phyloP scores from a whole-genome alignment of 2,797 vertebrate species.

The Urocyon cinereoargenteus region DNA sequence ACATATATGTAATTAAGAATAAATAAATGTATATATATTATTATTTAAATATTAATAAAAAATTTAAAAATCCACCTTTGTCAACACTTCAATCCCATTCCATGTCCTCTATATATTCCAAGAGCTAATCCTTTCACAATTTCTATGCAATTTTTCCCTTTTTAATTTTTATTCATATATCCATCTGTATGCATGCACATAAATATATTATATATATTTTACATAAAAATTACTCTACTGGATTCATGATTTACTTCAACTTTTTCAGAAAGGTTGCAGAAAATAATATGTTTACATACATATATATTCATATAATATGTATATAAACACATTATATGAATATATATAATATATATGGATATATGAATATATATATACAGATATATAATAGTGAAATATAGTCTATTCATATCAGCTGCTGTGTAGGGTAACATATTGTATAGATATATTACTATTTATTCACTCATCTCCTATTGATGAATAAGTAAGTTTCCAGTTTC shows the following conservation, averaged over 20 bases:
- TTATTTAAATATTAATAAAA: not conserved
- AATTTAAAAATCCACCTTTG: not conserved
- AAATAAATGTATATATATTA: not conserved
- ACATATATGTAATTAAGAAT: not conserved
- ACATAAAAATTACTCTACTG: not conserved
- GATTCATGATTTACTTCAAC: not conserved
- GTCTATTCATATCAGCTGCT: not conserved
- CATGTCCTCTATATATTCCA: not conserved
- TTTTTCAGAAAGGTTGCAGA: not conserved
- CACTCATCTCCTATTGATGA: not conserved
- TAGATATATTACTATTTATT: not conserved
- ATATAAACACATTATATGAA: no score
- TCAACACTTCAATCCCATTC: not conserved
- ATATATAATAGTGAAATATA: not conserved
- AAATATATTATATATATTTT: not conserved
- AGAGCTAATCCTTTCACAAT: not conserved
- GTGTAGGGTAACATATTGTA: not conserved
- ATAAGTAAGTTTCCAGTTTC: not conserved
- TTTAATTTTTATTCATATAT: not conserved
- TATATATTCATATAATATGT: no score
- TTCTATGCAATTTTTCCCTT: not conserved
- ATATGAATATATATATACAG: not conserved
- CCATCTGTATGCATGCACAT: not conserved
- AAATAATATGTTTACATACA: not conserved
- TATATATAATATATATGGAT: no score